A percentile compares a stretch with the other conserved stretches of the same genome.
These are phyloP conservation scores for Phengaris alcon DNA, from an alignment of 2,888 invertebrate genomes.

Conservation along the genomic window DNA sequence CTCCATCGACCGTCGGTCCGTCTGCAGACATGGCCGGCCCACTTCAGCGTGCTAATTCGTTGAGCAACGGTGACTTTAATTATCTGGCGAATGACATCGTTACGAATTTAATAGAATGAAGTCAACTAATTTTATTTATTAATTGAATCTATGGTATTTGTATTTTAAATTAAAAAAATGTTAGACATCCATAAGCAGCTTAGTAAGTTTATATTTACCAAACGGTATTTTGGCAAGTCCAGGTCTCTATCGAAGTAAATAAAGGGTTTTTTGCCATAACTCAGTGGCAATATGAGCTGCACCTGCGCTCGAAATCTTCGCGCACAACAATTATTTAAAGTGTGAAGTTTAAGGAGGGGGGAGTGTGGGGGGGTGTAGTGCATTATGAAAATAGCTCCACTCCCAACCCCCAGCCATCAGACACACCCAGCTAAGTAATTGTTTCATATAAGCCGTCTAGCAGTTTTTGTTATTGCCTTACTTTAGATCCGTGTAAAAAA, in stretches of 20 bases:
- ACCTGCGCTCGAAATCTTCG: constrained; percentile 39
- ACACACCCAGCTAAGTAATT: constrained; percentile 51
- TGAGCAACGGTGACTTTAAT: too few relatives aligned
- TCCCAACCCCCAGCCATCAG: constrained; percentile 36
- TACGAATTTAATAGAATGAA: too few relatives aligned
- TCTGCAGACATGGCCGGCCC: too few relatives aligned
- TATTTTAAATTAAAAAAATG: background rate
- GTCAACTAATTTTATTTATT: too few relatives aligned
- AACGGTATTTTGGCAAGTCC: background rate
- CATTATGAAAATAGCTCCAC: constrained; percentile 69
- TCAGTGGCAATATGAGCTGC: constrained; percentile 31
- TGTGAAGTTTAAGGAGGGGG: constrained; percentile 60
- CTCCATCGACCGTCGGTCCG: too few relatives aligned
- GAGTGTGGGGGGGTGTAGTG: constrained; percentile 46
- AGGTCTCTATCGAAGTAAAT: background rate
- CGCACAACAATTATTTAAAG: constrained; percentile 65
- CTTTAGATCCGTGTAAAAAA: constrained; percentile 27
- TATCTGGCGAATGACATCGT: too few relatives aligned
- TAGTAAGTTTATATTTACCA: background rate
- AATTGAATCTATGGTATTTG: too few relatives aligned
- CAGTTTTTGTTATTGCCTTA: constrained; percentile 40
- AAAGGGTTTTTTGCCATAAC: constrained; percentile 23
- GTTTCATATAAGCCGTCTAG: constrained; percentile 47
- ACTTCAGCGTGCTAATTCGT: too few relatives aligned
- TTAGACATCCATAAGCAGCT: background rate